These are phyloP conservation scores for Limnephilus rhombicus DNA, from an alignment of 2,888 invertebrate genomes.

Conservation along the genomic window DNA sequence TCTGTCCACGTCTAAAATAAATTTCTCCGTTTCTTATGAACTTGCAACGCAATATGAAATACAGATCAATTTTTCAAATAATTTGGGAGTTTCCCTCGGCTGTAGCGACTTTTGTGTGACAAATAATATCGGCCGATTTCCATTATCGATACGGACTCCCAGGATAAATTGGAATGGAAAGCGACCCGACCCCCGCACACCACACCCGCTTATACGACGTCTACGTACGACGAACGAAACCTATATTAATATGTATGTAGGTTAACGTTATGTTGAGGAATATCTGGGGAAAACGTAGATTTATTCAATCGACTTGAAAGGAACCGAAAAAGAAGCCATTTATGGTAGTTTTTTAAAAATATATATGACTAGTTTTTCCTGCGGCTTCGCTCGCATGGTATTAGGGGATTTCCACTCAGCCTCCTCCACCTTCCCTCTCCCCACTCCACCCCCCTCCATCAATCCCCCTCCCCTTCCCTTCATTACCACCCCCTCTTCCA, in stretches of 20 bases:
- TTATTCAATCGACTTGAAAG: background rate
- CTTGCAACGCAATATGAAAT: background rate
- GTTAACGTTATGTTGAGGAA: background rate
- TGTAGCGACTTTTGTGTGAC: conserved; percentile 20
- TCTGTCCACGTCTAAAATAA: background rate
- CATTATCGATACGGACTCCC: conserved; percentile 28
- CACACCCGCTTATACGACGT: conserved; percentile 6
- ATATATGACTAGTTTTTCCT: too few species aligned
- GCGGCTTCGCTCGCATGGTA: too few species aligned
- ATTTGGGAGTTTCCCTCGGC: background rate
- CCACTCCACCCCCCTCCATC: too few species aligned
- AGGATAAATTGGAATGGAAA: conserved; percentile 18
- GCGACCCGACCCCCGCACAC: background rate
- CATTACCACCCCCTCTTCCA: too few species aligned
- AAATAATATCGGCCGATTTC: conserved; percentile 28
- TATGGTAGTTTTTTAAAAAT: background rate
- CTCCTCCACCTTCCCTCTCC: too few species aligned
- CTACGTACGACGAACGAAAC: background rate
- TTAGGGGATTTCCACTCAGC: too few species aligned
- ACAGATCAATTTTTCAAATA: background rate
- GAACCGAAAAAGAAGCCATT: background rate
- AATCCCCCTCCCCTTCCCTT: too few species aligned
- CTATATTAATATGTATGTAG: background rate
- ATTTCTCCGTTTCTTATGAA: background rate
- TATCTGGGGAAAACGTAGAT: conserved; percentile 16